Evolutionary conservation across 2,113 vertebrate genomes (phyloP).

Genomic region (Anser cygnoides): DNA sequence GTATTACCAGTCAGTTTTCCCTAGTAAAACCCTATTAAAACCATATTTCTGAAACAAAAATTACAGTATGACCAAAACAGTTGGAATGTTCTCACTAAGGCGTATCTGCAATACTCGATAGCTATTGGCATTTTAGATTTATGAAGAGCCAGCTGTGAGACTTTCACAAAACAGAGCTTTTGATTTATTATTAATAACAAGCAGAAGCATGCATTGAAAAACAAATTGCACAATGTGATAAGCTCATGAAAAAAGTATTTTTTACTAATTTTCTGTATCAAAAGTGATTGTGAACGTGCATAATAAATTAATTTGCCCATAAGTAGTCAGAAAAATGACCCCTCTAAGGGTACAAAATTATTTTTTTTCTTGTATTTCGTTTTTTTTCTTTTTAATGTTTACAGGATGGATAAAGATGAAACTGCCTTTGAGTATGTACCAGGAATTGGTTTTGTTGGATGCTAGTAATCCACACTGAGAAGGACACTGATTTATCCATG

Average conservation of each 20-base stretch:
- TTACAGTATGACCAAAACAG: neutral
- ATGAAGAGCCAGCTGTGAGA: neutral
- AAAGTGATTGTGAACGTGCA: neutral
- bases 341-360: neutral
- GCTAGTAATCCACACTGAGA: neutral
- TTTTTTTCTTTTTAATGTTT: neutral
- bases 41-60: constrained; percentile 39
- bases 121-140: constrained; percentile 34
- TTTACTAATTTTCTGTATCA: neutral
- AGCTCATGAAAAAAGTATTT: neutral
- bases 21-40: constrained; percentile 43
- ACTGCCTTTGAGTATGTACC: neutral
- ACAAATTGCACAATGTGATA: neutral
- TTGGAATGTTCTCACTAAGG: constrained; percentile 26
- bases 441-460: neutral
- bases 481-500: neutral
- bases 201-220: neutral
- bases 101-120: neutral
- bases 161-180: neutral
- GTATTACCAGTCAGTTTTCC: neutral
- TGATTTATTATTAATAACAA: constrained; percentile 16
- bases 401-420: neutral
- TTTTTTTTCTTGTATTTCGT: neutral
- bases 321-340: neutral
- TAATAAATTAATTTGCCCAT: neutral